These are phyloP conservation scores for Pavo muticus DNA, from an alignment of 2,113 vertebrate species.

Conservation along the genomic window DNA sequence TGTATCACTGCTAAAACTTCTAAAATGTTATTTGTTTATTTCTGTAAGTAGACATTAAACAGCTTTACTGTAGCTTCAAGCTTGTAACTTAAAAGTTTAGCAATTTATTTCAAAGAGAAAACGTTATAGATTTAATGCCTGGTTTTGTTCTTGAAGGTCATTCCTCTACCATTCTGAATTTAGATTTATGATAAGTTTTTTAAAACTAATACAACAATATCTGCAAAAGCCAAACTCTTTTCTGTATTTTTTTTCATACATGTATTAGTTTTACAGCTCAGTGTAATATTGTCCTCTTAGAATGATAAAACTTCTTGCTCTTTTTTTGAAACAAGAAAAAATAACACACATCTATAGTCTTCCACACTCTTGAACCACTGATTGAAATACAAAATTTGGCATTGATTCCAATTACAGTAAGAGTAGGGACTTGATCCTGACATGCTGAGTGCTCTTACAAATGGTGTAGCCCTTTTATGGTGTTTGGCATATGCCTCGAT, in stretches of 20 bases:
- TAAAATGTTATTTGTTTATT: neutral
- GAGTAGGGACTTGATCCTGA: neutral
- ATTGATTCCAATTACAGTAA: neutral
- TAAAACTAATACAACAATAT: neutral
- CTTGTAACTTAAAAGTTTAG: neutral
- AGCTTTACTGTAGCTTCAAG: neutral
- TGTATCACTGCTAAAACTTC: neutral
- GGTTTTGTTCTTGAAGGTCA: neutral
- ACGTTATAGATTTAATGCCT: neutral
- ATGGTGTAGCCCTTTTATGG: neutral
- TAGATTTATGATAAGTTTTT: neutral
- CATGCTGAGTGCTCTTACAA: neutral
- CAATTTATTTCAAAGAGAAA: neutral
- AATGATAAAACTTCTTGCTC: neutral
- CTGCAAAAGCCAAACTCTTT: neutral
- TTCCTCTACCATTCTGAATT: neutral
- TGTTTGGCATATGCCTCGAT: neutral
- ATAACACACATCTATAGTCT: neutral
- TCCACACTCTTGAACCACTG: neutral
- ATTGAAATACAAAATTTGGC: neutral
- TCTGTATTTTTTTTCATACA: neutral
- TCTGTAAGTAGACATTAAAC: neutral
- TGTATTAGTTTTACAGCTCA: neutral
- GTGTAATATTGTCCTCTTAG: neutral
- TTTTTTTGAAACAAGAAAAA: neutral